Percentiles rank a stretch among this genome's conserved stretches.
These are phyloP conservation scores for Mola mola DNA, from an alignment of 2,113 vertebrate species.

Conservation along the genomic window DNA sequence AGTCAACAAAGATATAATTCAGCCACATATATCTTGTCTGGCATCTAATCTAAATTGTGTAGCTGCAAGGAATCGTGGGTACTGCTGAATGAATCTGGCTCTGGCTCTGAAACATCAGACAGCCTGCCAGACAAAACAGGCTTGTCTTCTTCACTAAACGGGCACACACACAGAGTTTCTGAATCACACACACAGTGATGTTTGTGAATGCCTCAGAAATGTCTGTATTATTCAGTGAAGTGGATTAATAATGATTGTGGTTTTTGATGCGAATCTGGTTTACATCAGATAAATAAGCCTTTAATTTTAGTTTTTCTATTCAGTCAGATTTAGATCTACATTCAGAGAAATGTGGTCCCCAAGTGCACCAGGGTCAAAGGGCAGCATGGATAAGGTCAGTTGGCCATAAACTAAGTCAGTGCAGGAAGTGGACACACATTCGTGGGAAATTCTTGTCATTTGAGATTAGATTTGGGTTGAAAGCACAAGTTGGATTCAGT, in stretches of 20 bases:
- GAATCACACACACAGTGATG: constrained; percentile 33
- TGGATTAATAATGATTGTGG: constrained; percentile 3
- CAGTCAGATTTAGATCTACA: neutral
- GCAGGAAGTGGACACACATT: constrained; percentile 12
- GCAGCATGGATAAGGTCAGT: constrained; percentile 28
- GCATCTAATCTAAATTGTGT: constrained; percentile 59
- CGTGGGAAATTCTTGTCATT: neutral
- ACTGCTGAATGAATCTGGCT: constrained; percentile 57
- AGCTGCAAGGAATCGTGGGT: constrained; percentile 69
- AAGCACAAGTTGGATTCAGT: neutral
- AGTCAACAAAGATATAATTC: constrained; percentile 17
- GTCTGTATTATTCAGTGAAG: constrained; percentile 14
- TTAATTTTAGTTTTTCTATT: neutral
- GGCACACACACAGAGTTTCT: constrained; percentile 50
- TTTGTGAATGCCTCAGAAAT: constrained; percentile 24
- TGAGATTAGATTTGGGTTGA: neutral
- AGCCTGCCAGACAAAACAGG: constrained; percentile 52
- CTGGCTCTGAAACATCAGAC: constrained; percentile 68
- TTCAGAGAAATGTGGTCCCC: neutral
- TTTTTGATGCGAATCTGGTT: constrained; percentile 13
- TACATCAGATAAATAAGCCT: neutral
- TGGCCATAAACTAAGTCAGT: constrained; percentile 2
- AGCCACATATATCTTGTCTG: constrained; percentile 62
- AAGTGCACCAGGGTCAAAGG: constrained; percentile 28
- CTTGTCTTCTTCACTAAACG: constrained; percentile 45